Percentiles rank a stretch among this genome's conserved stretches.
Evolutionary conservation across 2,113 vertebrate species (phyloP).

Genomic region (Calonectris borealis): DNA sequence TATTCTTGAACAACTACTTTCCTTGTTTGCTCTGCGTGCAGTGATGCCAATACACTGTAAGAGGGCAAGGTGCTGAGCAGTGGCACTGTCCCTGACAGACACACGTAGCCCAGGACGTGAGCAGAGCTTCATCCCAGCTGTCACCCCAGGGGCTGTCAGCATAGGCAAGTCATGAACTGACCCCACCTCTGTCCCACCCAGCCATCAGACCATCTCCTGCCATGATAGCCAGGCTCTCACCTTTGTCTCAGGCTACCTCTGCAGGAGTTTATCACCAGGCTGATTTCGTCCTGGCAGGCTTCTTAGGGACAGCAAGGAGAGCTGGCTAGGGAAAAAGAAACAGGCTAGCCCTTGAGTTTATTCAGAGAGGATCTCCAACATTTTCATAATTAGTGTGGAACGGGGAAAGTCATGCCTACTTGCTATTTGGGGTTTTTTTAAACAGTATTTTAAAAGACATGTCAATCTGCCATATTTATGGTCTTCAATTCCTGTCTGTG

Average conservation of each 20-base stretch:
- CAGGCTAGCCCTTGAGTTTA: not conserved
- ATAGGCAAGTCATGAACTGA: not conserved
- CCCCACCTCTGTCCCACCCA: not conserved
- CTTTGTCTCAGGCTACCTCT: not conserved
- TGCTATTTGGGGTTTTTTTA: not conserved
- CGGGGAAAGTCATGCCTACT: not conserved
- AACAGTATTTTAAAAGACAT: not conserved
- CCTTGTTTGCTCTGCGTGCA: not conserved
- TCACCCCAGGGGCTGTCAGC: not conserved
- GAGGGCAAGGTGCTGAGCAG: not conserved
- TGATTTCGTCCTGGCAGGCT: not conserved
- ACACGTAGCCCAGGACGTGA: rapidly evolving
- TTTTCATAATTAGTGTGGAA: not conserved
- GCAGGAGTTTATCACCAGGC: not conserved
- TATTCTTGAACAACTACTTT: not conserved
- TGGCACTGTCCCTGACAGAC: not conserved
- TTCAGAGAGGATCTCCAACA: not conserved
- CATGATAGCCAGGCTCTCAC: not conserved
- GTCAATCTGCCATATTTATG: not conserved
- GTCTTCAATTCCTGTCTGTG: not conserved
- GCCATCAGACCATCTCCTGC: not conserved
- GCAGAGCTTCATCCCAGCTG: not conserved
- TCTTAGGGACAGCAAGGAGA: not conserved
- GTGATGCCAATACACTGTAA: not conserved
- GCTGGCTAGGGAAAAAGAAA: not conserved